Evolutionary conservation across 2,113 vertebrate genomes (phyloP).

Genomic region (Rhinoptilus africanus): DNA sequence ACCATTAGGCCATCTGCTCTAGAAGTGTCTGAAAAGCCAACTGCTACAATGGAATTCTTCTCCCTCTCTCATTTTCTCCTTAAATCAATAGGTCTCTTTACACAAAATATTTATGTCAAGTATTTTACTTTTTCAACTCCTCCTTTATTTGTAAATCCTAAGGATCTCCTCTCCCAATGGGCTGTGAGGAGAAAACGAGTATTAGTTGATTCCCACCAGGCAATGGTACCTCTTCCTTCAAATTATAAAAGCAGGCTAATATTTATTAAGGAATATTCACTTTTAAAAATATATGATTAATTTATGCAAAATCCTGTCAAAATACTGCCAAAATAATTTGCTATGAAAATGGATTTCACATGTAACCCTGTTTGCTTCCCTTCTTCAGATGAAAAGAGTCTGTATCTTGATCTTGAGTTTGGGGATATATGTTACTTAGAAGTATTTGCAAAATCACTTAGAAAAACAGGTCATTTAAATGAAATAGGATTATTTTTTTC

Average conservation of each 20-base stretch:
- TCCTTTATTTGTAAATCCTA: neutral
- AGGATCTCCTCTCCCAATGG: neutral
- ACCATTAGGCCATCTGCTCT: slow-evolving; percentile 51
- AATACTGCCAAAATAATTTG: neutral
- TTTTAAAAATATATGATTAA: neutral
- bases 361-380: neutral
- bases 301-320: neutral
- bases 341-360: neutral
- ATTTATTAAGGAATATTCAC: neutral
- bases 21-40: slow-evolving; percentile 6
- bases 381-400: neutral
- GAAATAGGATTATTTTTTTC: neutral
- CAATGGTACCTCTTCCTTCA: neutral
- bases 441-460: neutral
- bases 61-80: neutral
- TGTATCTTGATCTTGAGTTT: neutral
- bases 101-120: neutral
- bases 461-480: neutral
- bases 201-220: neutral
- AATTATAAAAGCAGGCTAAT: neutral
- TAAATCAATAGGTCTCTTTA: neutral
- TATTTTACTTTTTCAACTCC: neutral
- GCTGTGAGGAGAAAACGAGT: neutral
- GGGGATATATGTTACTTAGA: neutral
- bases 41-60: neutral